These are phyloP conservation scores for Horisme vitalbata DNA, from an alignment of 2,888 invertebrate genomes.

Conservation along the genomic window DNA sequence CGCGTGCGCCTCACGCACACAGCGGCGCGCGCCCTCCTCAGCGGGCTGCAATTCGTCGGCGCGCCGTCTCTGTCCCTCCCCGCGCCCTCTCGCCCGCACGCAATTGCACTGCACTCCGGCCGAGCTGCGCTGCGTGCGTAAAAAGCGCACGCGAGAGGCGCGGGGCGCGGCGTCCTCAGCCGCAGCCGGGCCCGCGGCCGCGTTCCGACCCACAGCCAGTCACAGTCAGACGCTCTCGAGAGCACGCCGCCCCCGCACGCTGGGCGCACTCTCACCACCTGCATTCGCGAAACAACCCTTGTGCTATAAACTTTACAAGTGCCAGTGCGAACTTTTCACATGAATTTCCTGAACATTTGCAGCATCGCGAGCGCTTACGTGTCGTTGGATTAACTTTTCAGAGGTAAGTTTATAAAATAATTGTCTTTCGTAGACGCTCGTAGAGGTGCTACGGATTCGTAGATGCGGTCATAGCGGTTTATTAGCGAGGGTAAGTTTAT, in stretches of 20 bases:
- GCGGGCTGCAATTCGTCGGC: constrained; percentile 79
- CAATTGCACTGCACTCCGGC: constrained; percentile 80
- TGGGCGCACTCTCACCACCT: constrained; percentile 53
- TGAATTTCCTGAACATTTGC: constrained; percentile 43
- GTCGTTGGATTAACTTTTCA: constrained; percentile 34
- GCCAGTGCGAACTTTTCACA: constrained; percentile 61
- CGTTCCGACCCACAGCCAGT: constrained; percentile 58
- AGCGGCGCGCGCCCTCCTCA: constrained; percentile 65
- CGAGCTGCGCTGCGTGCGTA: constrained; percentile 74
- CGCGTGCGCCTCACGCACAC: constrained; percentile 75
- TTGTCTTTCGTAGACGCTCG: constrained; percentile 32
- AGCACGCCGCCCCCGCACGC: constrained; percentile 76
- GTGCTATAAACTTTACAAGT: constrained; percentile 68
- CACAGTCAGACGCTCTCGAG: constrained; percentile 73
- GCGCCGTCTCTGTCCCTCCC: constrained; percentile 48
- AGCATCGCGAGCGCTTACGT: constrained; percentile 28
- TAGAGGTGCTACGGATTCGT: constrained; percentile 53
- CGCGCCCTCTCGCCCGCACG: constrained; percentile 67
- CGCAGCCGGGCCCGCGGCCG: constrained; percentile 53
- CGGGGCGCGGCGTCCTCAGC: constrained; percentile 57
- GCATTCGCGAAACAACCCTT: constrained; percentile 66
- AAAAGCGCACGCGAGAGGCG: constrained; percentile 80
- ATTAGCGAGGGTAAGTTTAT: constrained; percentile 25
- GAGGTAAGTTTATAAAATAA: constrained; percentile 27
- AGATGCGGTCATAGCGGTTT: constrained; percentile 29